phyloP scores from a whole-genome alignment of 2,797 vertebrate genomes.

The Enteromius treurensis region DNA sequence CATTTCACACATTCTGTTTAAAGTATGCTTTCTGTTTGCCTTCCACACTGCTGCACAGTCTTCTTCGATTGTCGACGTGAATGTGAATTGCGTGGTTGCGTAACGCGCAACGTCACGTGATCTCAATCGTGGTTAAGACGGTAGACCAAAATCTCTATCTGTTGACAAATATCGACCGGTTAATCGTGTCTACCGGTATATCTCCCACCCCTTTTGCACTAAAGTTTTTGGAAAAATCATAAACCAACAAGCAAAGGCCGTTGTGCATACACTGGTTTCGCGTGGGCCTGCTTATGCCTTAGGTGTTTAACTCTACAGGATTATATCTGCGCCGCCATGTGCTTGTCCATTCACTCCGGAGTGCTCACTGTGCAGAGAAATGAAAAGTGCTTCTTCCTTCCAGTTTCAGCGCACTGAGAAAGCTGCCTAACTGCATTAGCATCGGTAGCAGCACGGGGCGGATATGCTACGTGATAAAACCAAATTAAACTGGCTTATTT shows the following conservation, averaged over 20 bases:
- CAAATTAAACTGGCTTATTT: conserved; percentile 50
- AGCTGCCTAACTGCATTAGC: conserved; percentile 48
- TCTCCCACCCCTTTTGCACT: too few species aligned
- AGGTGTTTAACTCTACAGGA: conserved; percentile 9
- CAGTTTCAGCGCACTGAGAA: conserved; percentile 7
- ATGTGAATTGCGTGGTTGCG: too few species aligned
- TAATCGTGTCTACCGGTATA: too few species aligned
- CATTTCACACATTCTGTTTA: too few species aligned
- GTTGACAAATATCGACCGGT: too few species aligned
- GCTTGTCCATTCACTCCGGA: conserved; percentile 8
- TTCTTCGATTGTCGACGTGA: too few species aligned
- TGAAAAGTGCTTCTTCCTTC: conserved; percentile 7
- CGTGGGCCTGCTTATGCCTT: conserved; percentile 4
- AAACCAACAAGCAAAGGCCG: not conserved
- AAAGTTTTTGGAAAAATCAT: not conserved
- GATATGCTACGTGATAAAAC: conserved; percentile 41
- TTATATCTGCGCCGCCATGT: conserved; percentile 11
- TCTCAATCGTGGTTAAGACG: too few species aligned
- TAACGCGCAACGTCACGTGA: too few species aligned
- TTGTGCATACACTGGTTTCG: not conserved
- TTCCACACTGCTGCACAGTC: too few species aligned
- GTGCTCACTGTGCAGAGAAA: conserved; percentile 28
- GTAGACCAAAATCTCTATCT: too few species aligned
- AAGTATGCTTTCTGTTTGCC: too few species aligned
- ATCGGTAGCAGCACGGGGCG: conserved; percentile 33